Evolutionary conservation across 2,797 vertebrate genomes (phyloP), one percentile per base, ranked within the genome.

Genomic region (Siniperca scherzeri): DNA sequence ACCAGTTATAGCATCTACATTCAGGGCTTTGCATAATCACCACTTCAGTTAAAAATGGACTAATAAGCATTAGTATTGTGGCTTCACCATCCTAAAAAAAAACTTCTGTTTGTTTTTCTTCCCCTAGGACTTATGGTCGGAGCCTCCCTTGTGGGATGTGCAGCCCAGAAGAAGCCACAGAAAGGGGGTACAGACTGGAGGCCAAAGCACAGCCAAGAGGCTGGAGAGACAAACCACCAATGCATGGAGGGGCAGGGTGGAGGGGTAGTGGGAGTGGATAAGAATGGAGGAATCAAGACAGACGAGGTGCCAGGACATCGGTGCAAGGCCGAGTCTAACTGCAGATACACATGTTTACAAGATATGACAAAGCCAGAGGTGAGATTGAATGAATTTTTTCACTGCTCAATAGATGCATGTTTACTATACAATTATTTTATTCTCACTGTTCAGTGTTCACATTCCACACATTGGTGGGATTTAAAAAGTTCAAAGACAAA

Each of bases 81-180:
- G 30, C 83, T 61, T 72, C 7, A 25, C 30, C 0, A 8, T 66
- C 22, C 33, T 16, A 65, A 81, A 57, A 5, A 5, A 79, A 77
- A 88, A 66, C 17, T 80, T 76, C 65, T 85, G 78, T 88, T 67
- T 74, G 62, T 84, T 86, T 84, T 78, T 87, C 62, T 86, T 57
- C 17, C 59, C 65, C 12, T 0, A 95, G 94, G 82, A 42, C 25
- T 81, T 44, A 17, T 12, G 3, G 83, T 89, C 48, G 81, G 71
- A 90, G 75, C 55, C 70, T 65, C 70, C 38, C 70, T 40, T 36
- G 67, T 11, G 27, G 82, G 61, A 59, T 36, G 65, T 74, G 70
- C 7, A 59, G 52, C 74, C 62, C 89, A 83, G 67, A 78, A 53
- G 72, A 84, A 91, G 77, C 60, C 14, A 7, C 78, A 73, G 59